Conservation (phyloP, 2,888 invertebrate genomes). For the Acanthosepion pharaonis region DNA sequence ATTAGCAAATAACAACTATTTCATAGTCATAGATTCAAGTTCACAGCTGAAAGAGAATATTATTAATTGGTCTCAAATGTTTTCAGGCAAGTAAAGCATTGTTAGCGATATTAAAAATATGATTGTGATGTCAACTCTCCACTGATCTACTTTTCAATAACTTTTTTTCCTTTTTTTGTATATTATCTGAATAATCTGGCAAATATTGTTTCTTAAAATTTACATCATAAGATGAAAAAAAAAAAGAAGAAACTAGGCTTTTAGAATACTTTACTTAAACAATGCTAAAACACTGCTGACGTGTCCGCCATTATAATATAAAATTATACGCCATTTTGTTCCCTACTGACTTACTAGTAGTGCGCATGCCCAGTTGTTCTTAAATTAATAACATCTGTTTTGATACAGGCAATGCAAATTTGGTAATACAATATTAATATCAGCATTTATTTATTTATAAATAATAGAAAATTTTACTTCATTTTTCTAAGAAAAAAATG, state of each 20-base stretch:
- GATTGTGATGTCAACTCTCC: not conserved
- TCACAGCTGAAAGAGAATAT: no score
- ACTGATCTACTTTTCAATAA: not conserved
- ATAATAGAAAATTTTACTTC: not conserved
- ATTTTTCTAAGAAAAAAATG: not conserved
- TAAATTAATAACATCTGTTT: not conserved
- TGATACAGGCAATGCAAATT: not conserved
- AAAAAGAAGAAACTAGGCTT: not conserved
- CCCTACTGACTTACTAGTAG: not conserved
- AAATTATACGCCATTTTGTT: not conserved
- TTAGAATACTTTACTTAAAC: not conserved
- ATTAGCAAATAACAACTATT: no score
- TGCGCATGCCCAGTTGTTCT: slow-evolving; percentile 4
- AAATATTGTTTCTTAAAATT: not conserved
- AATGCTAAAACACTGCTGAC: not conserved
- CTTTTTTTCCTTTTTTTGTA: not conserved
- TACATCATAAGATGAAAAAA: not conserved
- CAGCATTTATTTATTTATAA: slow-evolving; percentile 1
- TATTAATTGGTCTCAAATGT: no score
- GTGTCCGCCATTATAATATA: slow-evolving; percentile 11
- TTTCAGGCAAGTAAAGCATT: no score
- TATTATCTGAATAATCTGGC: not conserved
- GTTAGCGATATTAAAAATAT: no score
- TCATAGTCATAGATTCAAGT: no score
- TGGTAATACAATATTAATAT: not conserved